phyloP scores from a whole-genome alignment of 2,113 vertebrate genomes.

The Ailurus styani region DNA sequence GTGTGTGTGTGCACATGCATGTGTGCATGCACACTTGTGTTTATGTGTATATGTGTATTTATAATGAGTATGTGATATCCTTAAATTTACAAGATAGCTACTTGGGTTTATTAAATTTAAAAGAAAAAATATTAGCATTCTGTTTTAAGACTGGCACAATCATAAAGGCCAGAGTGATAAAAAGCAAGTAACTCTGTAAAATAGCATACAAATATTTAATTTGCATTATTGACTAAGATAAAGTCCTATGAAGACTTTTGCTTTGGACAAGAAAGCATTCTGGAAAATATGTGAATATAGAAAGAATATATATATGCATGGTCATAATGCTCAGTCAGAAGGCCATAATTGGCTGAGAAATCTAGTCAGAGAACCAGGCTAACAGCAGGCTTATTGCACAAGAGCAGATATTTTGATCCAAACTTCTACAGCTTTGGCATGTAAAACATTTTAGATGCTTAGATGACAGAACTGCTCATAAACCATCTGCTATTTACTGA shows the following conservation, averaged over 20 bases:
- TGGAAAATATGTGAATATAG: background rate
- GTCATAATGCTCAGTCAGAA: background rate
- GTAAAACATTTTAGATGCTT: slow-evolving; percentile 25
- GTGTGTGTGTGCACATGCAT: background rate
- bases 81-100: background rate
- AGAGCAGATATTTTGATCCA: background rate
- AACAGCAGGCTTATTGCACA: background rate
- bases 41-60: background rate
- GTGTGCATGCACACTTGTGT: background rate
- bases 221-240: background rate
- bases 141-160: background rate
- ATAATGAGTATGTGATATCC: background rate
- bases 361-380: background rate
- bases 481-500: slow-evolving; percentile 57
- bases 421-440: background rate
- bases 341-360: background rate
- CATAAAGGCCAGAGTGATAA: background rate
- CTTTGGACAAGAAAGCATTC: background rate
- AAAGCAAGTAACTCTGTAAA: background rate
- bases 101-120: background rate
- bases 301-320: background rate
- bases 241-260: background rate
- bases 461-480: slow-evolving; percentile 46
- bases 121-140: background rate
- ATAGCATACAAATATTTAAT: background rate